Evolutionary conservation across 2,113 vertebrate genomes (phyloP), one percentile per base, ranked within the genome.

Genomic region (Copsychus sechellarum): DNA sequence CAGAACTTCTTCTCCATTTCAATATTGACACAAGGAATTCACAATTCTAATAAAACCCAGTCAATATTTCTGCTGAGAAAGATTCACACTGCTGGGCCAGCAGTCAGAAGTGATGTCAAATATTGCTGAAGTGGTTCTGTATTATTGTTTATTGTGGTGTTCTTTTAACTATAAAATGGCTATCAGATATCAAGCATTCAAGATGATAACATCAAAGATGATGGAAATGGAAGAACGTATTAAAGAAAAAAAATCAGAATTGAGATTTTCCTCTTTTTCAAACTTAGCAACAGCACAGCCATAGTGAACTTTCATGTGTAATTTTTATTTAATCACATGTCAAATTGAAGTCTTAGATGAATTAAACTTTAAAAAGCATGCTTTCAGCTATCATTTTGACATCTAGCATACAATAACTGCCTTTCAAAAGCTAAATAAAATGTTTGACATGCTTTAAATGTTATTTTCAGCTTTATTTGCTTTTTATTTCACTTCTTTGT

Each of bases 371-470:
- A 85, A 97, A 96, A 93, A 85, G 70, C 92, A 48, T 92, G 43
- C 72, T 94, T 96, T 96, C 92, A 96, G 92, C 67, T 88, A 86
- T 92, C 88, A 94, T 93, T 97, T 88, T 97, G 89, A 93, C 88
- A 87, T 88, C 91, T 97, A 88, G 90, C 93, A 97, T 95, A 81
- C 79, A 97, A 96, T 97, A 97, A 94, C 91, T 92, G 90, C 89
- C 92, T 97, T 96, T 97, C 94, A 96, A 95, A 95, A 95, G 80
- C 73, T 26, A 95, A 96, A 96, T 97, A 94, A 94, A 97, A 96
- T 95, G 77, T 96, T 94, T 92, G 87, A 91, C 88, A 47, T 81
- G 71, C 81, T 96, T 97, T 93, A 97, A 97, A 79, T 97, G 92
- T 94, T 97, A 92, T 88, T 97, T 92, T 86, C 64, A 62, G 40